phyloP scores from a whole-genome alignment of 92 coral and sea anemone genomes.

The Porites lobata region DNA sequence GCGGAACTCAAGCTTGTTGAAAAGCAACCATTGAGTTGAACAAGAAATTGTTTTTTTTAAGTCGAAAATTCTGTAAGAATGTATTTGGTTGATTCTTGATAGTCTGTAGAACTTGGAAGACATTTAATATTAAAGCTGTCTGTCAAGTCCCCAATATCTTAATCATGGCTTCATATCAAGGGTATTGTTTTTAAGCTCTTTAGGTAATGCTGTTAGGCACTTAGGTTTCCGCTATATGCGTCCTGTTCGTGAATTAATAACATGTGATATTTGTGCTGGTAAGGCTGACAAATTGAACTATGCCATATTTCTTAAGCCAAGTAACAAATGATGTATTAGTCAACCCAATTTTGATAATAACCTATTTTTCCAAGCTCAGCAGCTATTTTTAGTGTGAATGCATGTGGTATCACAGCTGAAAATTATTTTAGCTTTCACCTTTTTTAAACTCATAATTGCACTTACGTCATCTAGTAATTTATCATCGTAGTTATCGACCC shows the following conservation, averaged over 20 bases:
- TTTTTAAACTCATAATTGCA: background rate
- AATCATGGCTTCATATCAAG: constrained; percentile 2
- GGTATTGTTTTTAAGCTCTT: background rate
- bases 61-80: too few species aligned
- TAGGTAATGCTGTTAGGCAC: constrained; percentile 5
- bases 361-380: background rate
- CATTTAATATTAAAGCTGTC: background rate
- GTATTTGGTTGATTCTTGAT: background rate
- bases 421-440: background rate
- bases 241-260: background rate
- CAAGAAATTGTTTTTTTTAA: too few species aligned
- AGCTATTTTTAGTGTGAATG: background rate
- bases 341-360: background rate
- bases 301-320: background rate
- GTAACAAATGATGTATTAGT: background rate
- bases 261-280: background rate
- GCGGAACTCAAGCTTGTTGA: background rate
- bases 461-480: too few species aligned
- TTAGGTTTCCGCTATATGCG: constrained; percentile 10
- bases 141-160: background rate
- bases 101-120: too few species aligned
- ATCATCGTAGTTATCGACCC: background rate
- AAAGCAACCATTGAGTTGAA: background rate
- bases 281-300: background rate
- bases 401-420: background rate